Conservation (phyloP, 2,888 invertebrate genomes). For the Scelioninae gen. 2 region DNA sequence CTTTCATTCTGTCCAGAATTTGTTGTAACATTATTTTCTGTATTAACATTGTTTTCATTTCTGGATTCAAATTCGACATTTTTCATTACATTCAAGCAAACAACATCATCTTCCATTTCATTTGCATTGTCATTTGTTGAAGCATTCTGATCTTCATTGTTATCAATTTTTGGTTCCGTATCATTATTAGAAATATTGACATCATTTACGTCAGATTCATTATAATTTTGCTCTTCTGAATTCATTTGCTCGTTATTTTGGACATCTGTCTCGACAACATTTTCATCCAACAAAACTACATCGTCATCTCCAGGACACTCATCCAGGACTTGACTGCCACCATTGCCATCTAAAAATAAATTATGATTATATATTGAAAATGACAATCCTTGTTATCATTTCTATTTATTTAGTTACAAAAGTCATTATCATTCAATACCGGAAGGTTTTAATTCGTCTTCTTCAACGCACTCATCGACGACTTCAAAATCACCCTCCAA, state of each 20-base stretch:
- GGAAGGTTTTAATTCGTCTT: no score
- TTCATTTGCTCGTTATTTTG: not conserved
- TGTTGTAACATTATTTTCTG: not conserved
- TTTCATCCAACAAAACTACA: conserved; percentile 17
- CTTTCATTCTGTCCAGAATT: conserved; percentile 2
- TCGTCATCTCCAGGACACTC: conserved; percentile 58
- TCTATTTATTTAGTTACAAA: no score
- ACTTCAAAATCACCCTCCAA: no score
- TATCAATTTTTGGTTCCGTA: no score
- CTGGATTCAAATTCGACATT: not conserved
- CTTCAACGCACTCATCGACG: no score
- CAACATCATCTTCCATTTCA: conserved; percentile 42
- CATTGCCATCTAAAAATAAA: conserved; percentile 16
- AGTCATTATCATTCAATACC: no score
- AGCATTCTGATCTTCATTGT: no score
- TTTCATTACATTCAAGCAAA: conserved; percentile 30
- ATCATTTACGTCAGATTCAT: conserved; percentile 1
- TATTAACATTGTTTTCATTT: not conserved
- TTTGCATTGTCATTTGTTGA: no score
- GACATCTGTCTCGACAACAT: not conserved
- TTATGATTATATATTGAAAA: no score
- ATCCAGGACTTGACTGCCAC: conserved; percentile 39
- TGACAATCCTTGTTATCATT: no score
- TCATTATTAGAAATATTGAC: not conserved
- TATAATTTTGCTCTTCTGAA: not conserved